Conservation (phyloP, 2,888 invertebrate species). For the Tiliacea citrago region DNA sequence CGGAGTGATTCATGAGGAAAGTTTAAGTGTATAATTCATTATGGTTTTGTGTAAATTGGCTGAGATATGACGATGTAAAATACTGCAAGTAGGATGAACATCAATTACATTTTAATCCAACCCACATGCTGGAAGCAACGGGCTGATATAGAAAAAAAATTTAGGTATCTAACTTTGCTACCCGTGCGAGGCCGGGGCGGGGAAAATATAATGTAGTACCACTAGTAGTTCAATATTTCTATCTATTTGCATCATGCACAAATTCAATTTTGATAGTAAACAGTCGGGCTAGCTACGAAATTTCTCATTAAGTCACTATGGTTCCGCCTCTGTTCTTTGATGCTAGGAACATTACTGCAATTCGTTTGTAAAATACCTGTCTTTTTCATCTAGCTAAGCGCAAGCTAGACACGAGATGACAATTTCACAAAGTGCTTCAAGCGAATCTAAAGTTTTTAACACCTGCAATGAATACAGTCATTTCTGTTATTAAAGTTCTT, state of each 20-base stretch:
- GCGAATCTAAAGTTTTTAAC: conserved; percentile 50
- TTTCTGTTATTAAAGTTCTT: conserved; percentile 32
- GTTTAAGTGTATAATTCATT: no score
- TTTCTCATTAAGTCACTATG: conserved; percentile 14
- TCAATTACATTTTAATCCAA: no score
- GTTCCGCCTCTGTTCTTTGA: conserved; percentile 9
- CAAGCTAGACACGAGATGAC: conserved; percentile 53
- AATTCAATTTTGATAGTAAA: conserved; percentile 20
- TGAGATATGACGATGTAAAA: no score
- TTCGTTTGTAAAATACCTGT: conserved; percentile 37
- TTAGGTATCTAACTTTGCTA: no score
- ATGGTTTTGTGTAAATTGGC: no score
- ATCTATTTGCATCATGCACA: conserved; percentile 18
- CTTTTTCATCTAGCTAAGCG: conserved; percentile 68
- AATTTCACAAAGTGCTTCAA: conserved; percentile 70
- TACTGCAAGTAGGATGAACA: no score
- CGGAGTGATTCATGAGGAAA: no score
- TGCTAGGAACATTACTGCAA: conserved; percentile 5
- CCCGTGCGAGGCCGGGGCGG: no score
- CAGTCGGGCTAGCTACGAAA: background rate
- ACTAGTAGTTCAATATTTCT: background rate
- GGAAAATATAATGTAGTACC: background rate
- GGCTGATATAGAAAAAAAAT: no score
- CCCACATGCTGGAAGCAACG: no score
- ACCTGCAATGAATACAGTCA: conserved; percentile 7